Conservation (phyloP, 2,888 invertebrate species). For the Cryptocephalus moraei region DNA sequence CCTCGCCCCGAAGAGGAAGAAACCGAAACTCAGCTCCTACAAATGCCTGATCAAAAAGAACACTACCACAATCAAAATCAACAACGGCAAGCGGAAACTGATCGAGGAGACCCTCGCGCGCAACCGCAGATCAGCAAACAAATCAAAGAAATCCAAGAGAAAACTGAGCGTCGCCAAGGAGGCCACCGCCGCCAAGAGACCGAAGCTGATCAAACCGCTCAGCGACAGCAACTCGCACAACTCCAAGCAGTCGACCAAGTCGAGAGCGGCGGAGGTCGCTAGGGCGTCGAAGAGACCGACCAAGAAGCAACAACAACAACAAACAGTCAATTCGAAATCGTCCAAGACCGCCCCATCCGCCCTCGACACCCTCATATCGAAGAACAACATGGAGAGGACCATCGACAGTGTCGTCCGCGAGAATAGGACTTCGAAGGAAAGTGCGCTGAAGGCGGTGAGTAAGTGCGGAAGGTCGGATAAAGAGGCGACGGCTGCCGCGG, state of each 20-base stretch:
- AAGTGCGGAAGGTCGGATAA: conserved; percentile 40
- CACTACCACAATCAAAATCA: conserved; percentile 36
- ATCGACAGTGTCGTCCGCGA: conserved; percentile 39
- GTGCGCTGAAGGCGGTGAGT: conserved; percentile 14
- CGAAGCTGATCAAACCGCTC: conserved; percentile 28
- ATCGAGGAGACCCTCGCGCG: conserved; percentile 32
- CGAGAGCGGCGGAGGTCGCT: conserved; percentile 6
- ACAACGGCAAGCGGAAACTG: conserved; percentile 39
- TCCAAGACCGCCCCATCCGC: conserved; percentile 30
- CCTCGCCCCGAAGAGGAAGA: conserved; percentile 21
- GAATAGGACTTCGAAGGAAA: conserved; percentile 16
- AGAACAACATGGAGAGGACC: conserved; percentile 47
- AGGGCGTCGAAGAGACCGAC: conserved; percentile 11
- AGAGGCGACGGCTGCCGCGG: conserved; percentile 16
- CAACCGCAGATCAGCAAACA: conserved; percentile 24
- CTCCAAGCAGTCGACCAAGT: conserved; percentile 5
- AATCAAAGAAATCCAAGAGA: conserved; percentile 40
- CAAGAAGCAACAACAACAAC: conserved; percentile 10
- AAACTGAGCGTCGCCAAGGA: conserved; percentile 29
- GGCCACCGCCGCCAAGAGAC: conserved; percentile 8
- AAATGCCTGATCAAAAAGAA: conserved; percentile 40
- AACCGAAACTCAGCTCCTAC: conserved; percentile 32
- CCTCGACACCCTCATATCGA: conserved; percentile 46
- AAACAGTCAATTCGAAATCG: conserved; percentile 9
- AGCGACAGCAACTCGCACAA: conserved; percentile 27